Percentiles rank a stretch among this genome's conserved stretches.
Evolutionary conservation across 2,888 invertebrate species (phyloP).

Genomic region (Drosophila phalerata): DNA sequence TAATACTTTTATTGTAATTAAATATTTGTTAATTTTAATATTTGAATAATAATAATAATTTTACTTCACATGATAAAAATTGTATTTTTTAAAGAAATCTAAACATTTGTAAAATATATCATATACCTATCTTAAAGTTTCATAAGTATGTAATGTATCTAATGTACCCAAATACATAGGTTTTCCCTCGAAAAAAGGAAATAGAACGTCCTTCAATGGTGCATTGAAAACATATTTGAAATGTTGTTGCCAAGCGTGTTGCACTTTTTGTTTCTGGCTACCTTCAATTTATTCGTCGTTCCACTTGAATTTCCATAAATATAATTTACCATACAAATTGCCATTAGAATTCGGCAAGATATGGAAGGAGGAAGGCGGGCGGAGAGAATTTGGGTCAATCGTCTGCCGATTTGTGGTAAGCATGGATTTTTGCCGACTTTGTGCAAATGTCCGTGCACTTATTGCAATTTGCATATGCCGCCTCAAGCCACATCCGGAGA

Average conservation of each 20-base stretch:
- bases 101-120: neutral
- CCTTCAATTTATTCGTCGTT: constrained; percentile 69
- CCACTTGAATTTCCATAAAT: constrained; percentile 70
- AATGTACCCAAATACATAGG: constrained; percentile 11
- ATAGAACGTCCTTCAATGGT: constrained; percentile 24
- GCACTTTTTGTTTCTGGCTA: constrained; percentile 39
- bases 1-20: neutral
- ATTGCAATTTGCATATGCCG: constrained; percentile 65
- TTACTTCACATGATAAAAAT: neutral
- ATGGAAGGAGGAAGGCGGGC: neutral
- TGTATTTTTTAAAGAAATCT: neutral
- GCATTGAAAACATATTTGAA: constrained; percentile 29
- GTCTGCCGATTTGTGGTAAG: constrained; percentile 56
- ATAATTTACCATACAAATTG: constrained; percentile 76
- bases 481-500: constrained; percentile 42
- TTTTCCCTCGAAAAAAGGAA: neutral
- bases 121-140: neutral
- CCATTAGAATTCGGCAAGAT: constrained; percentile 43
- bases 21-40: neutral
- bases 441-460: constrained; percentile 64
- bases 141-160: too few species aligned
- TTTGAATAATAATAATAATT: too few species aligned
- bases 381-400: constrained; percentile 68
- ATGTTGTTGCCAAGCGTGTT: constrained; percentile 19
- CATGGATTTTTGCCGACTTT: constrained; percentile 42